These are phyloP conservation scores for Enhydra lutris DNA, from an alignment of 2,113 vertebrate genomes.

Conservation along the genomic window DNA sequence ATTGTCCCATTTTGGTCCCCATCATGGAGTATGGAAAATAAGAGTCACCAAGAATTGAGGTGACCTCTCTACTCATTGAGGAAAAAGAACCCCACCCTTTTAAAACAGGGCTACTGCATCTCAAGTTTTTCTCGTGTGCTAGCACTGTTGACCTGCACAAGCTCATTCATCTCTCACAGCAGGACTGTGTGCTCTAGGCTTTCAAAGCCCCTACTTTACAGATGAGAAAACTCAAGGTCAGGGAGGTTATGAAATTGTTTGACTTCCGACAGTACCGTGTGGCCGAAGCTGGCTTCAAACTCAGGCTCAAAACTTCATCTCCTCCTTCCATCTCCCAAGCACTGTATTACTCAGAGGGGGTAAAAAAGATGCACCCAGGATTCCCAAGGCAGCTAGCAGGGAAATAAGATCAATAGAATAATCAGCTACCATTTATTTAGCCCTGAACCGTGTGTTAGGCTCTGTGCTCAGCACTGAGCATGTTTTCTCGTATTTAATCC, in stretches of 20 bases:
- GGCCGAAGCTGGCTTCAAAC: background rate
- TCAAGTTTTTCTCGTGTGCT: background rate
- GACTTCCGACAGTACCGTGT: background rate
- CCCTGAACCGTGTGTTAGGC: background rate
- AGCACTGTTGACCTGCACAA: accelerated
- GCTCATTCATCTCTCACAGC: background rate
- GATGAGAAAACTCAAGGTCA: background rate
- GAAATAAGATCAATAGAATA: background rate
- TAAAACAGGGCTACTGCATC: accelerated
- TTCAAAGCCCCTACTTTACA: background rate
- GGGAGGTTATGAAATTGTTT: background rate
- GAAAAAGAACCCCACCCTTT: background rate
- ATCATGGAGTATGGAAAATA: background rate
- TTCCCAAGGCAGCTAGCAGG: slow-evolving; percentile 11
- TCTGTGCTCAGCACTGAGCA: background rate
- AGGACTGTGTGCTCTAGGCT: background rate
- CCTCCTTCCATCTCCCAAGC: background rate
- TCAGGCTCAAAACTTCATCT: background rate
- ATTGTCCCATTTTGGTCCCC: background rate
- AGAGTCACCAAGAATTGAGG: background rate
- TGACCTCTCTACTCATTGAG: background rate
- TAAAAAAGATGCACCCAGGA: background rate
- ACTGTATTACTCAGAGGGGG: background rate
- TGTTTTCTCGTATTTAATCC: background rate
- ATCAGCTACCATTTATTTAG: background rate